Conservation (phyloP, 1,140 invertebrate genomes). For the Habropoda laboriosa region DNA sequence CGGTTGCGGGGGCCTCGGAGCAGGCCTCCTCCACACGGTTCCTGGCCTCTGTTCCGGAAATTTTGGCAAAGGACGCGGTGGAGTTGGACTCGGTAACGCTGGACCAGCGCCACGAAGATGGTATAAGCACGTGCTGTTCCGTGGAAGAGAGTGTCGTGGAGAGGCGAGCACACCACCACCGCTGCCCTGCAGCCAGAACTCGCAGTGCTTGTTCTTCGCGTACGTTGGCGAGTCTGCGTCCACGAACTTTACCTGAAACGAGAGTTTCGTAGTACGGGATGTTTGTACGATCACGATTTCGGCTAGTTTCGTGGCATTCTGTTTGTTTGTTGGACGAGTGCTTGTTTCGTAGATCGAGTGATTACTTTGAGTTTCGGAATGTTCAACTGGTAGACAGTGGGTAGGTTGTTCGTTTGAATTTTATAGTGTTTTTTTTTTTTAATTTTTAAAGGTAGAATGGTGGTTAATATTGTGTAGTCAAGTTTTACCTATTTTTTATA, state of each 20-base stretch:
- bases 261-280: background rate
- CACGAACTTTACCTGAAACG: constrained; percentile 88
- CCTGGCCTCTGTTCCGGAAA: constrained; percentile 84
- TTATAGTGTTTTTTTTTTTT: too few relatives aligned
- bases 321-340: too few relatives aligned
- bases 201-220: constrained; percentile 91
- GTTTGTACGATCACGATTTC: too few relatives aligned
- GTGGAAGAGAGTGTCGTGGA: constrained; percentile 90
- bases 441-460: too few relatives aligned
- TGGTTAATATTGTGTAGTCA: too few relatives aligned
- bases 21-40: constrained; percentile 83
- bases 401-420: too few relatives aligned
- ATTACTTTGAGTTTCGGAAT: too few relatives aligned
- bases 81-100: constrained; percentile 83
- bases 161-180: constrained; percentile 89
- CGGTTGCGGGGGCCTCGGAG: constrained; percentile 82
- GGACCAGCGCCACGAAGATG: constrained; percentile 86
- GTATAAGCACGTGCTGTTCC: constrained; percentile 93
- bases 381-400: too few relatives aligned
- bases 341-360: too few relatives aligned
- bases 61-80: constrained; percentile 83
- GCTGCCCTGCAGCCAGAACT: constrained; percentile 92
- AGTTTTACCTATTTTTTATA: too few relatives aligned
- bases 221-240: constrained; percentile 90
- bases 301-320: background rate